A percentile compares a stretch with the other conserved stretches of the same genome.
These are phyloP conservation scores for Tadarida brasiliensis DNA, from an alignment of 2,797 vertebrate species.

Conservation along the genomic window DNA sequence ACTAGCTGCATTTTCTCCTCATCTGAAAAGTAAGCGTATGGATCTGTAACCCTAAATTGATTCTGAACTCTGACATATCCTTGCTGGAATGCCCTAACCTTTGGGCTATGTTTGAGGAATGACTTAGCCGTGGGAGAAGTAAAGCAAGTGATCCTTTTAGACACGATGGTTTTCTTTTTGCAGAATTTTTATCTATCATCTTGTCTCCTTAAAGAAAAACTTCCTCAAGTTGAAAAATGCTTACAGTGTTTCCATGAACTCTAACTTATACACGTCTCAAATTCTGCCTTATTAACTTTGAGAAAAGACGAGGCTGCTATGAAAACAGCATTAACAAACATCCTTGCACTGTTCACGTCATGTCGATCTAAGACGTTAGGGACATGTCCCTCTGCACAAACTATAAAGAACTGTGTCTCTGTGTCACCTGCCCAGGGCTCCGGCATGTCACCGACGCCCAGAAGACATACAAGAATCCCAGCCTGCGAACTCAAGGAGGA, in stretches of 20 bases:
- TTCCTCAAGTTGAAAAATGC: neutral
- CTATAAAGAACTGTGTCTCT: accelerated
- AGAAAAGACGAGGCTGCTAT: neutral
- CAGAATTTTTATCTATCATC: neutral
- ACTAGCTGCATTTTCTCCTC: neutral
- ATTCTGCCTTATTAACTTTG: neutral
- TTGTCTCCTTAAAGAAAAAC: neutral
- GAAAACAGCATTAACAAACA: neutral
- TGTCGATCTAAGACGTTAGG: neutral
- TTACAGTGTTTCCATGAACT: neutral
- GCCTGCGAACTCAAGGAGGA: constrained; percentile 89
- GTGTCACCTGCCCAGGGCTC: constrained; percentile 89
- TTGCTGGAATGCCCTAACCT: neutral
- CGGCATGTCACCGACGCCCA: constrained; percentile 94
- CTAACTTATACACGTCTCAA: neutral
- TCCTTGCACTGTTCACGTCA: neutral
- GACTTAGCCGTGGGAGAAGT: neutral
- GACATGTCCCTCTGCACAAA: neutral
- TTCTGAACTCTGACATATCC: neutral
- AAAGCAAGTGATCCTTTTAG: neutral
- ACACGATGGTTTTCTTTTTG: neutral
- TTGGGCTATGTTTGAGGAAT: neutral
- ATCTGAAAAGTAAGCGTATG: neutral
- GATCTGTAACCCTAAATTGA: neutral
- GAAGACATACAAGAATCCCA: constrained; percentile 97